A percentile compares a stretch with the other conserved stretches of the same genome.
Evolutionary conservation across 1,140 invertebrate species (phyloP).

Genomic region (Berghia stephanieae): DNA sequence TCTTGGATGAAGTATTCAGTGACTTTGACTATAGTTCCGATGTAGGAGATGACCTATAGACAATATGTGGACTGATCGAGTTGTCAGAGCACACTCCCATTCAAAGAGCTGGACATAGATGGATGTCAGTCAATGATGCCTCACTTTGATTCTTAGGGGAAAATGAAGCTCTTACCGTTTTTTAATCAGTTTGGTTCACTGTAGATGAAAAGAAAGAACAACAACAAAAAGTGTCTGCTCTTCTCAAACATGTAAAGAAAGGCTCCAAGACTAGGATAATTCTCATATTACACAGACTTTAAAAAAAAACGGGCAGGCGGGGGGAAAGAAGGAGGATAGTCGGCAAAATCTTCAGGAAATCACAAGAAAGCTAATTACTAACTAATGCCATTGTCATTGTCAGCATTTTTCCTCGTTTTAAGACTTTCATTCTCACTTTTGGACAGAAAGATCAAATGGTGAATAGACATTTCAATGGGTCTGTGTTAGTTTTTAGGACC

Average conservation of each 20-base stretch:
- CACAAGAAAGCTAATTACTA: not conserved
- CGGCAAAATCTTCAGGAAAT: not conserved
- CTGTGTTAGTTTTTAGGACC: not conserved
- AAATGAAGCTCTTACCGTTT: not conserved
- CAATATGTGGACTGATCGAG: not conserved
- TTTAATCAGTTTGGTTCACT: not conserved
- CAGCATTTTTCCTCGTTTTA: not conserved
- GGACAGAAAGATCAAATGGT: constrained; percentile 5
- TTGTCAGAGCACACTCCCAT: not conserved
- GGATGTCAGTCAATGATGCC: constrained; percentile 11
- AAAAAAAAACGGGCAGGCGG: not conserved
- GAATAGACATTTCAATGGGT: not conserved
- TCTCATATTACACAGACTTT: not conserved
- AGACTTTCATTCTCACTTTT: constrained; percentile 10
- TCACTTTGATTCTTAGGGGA: not conserved
- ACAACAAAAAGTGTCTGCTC: not conserved
- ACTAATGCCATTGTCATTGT: not conserved
- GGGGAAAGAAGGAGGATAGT: not conserved
- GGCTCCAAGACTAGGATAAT: not conserved
- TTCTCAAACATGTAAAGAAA: not conserved
- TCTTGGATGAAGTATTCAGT: not conserved
- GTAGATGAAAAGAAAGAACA: not conserved
- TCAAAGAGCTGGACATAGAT: not conserved
- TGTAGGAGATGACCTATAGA: not conserved
- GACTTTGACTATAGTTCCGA: not conserved